A percentile compares a stretch with the other conserved stretches of the same genome.
phyloP scores from a whole-genome alignment of 2,113 vertebrate species.

The Antennarius striatus region DNA sequence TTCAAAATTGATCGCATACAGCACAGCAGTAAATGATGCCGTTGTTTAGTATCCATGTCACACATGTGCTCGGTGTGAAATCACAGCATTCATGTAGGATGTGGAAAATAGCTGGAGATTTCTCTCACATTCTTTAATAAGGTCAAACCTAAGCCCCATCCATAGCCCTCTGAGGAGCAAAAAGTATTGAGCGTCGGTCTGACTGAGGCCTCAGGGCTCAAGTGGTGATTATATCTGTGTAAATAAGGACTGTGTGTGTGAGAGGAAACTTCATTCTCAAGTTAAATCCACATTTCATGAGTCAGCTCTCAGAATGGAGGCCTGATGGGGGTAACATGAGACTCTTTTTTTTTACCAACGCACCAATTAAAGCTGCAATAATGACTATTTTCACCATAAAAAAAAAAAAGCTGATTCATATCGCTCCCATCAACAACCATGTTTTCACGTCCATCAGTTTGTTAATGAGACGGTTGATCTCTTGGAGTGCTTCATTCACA shows the following conservation, averaged over 20 bases:
- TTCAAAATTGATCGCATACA: not conserved
- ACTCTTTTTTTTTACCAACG: not conserved
- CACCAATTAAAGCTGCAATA: not conserved
- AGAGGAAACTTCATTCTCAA: not conserved
- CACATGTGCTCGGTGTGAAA: not conserved
- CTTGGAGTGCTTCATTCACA: too few species aligned
- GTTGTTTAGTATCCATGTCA: too few species aligned
- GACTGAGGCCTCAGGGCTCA: slow-evolving; percentile 26
- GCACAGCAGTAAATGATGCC: not conserved
- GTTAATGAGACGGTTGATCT: too few species aligned
- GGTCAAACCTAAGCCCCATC: not conserved
- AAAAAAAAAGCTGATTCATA: not conserved
- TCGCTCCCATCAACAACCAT: not conserved
- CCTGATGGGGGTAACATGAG: not conserved
- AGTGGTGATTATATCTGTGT: slow-evolving; percentile 9
- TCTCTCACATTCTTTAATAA: slow-evolving; percentile 29
- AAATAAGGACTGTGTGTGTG: slow-evolving; percentile 9
- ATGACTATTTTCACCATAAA: not conserved
- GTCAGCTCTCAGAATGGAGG: not conserved
- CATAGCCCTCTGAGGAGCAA: not conserved
- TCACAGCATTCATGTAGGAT: not conserved
- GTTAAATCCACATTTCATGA: slow-evolving; percentile 22
- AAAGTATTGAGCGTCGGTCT: not conserved
- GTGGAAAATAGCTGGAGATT: too few species aligned
- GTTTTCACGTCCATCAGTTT: not conserved